Evolutionary conservation across 2,888 invertebrate genomes (phyloP), one percentile per base, ranked within the genome.

Genomic region (Merodon equestris): DNA sequence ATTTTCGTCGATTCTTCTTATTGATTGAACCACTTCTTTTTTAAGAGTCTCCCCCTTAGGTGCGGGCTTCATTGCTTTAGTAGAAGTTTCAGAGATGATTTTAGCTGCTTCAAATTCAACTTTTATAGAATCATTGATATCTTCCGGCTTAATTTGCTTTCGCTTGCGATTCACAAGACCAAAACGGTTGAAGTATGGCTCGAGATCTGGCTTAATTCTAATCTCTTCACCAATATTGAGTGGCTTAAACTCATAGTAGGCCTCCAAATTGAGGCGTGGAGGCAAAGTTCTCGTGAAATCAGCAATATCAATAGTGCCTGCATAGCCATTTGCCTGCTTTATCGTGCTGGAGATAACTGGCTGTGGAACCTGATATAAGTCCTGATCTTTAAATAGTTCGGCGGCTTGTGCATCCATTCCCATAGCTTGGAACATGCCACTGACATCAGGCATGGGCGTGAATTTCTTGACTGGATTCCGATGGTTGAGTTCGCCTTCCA

Each of bases 361-460:
- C 47, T 84, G 84, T 0, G 58, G 86, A 1, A 85, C 84, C 2
- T 84, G 83, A 74, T 86, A 84, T 36, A 84, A 85, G 27, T 87
- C 86, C 27, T 87, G 86, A 0, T 85, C 47, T 19, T 83, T 83
- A 17, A 84, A 85, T 0, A 84, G 83, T 42, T 86, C 86, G 48
- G 85, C 84, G 0, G 84, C 83, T 19, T 82, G 82, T 9, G 68
- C 58, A 60, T 81, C 50, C 14, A 90, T 84, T 12, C 91, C 91
- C 82, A 90, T 89, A 58, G 85, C 88, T 84, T 89, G 88, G 10
- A 91, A 81, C 40, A 87, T 87, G 40, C 86, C 87, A 36, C 87
- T 81, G 19, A 86, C 36, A 19, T 64, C 56, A 1, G 74, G 74
- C 73, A 74, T 73, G 1, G 74, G 74, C 12, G 58, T 54, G 9